These are phyloP conservation scores for Acleris emargana DNA, from an alignment of 2,888 invertebrate genomes.

Conservation along the genomic window DNA sequence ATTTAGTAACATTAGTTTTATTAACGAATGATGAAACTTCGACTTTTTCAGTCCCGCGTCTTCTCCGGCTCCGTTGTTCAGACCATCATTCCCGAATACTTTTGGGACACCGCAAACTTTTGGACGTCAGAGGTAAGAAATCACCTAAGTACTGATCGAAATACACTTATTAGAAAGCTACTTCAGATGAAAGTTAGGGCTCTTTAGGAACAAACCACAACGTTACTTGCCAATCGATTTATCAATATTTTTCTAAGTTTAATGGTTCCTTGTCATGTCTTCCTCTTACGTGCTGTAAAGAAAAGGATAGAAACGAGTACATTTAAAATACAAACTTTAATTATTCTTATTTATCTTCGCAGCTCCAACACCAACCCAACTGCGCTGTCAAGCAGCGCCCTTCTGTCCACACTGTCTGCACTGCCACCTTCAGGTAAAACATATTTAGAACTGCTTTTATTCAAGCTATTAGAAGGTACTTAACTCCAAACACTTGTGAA, in stretches of 20 bases:
- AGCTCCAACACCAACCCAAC: slow-evolving; percentile 67
- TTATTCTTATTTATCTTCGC: slow-evolving; percentile 42
- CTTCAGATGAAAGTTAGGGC: no score
- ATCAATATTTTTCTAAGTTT: no score
- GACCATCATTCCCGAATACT: slow-evolving; percentile 89
- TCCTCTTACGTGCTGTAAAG: no score
- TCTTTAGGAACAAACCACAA: no score
- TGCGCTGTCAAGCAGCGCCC: slow-evolving; percentile 70
- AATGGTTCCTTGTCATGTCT: no score
- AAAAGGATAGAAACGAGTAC: no score
- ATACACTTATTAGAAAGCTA: no score
- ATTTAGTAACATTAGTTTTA: not conserved
- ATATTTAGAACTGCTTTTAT: no score
- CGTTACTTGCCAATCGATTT: no score
- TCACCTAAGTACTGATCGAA: not conserved
- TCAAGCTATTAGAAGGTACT: no score
- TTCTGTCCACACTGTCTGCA: slow-evolving; percentile 73
- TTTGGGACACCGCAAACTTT: slow-evolving; percentile 85
- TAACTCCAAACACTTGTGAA: no score
- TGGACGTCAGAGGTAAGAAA: slow-evolving; percentile 69
- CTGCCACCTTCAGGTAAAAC: slow-evolving; percentile 72
- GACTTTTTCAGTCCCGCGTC: slow-evolving; percentile 81
- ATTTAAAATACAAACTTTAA: not conserved
- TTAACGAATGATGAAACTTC: not conserved
- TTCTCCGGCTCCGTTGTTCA: slow-evolving; percentile 87